Evolutionary conservation across 2,113 vertebrate species (phyloP), one percentile per base, ranked within the genome.

Genomic region (Rostratula benghalensis): DNA sequence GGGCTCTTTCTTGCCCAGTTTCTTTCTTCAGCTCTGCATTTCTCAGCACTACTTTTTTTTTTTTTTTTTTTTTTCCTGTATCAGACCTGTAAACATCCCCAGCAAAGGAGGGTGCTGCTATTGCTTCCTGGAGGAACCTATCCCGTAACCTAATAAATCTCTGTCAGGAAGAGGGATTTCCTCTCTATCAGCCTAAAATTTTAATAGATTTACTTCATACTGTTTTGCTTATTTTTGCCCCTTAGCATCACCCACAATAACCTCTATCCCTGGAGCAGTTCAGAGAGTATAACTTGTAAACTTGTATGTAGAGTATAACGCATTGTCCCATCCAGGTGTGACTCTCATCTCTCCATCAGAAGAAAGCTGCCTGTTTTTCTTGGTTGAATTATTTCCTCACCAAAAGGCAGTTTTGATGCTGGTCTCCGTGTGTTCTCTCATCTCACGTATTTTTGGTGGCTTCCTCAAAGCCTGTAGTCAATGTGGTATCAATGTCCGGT

Each of bases 351-450:
- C 20, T 73, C 59, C 15, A 3, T 5, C 0, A 13, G 14, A 50
- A 39, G 12, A 63, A 19, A 20, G 10, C 8, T 24, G 30, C 8
- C 0, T 30, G 7, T 68, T 83, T 83, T 53, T 51, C 21, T 31
- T 3, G 8, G 21, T 23, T 21, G 23, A 81, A 15, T 43, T 43
- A 3, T n/a, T 84, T 70, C 13, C 41, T 54, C n/a, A 37, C 12
- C 5, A 1, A 21, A 60, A 94, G 41, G 6, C 0, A 0, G 5
- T 3, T 83, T 46, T 48, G 11, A 31, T n/a, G 35, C 20, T 16
- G 3, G 10, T 43, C 18, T 79, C 28, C 7, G 11, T 22, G 12
- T 6, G 10, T 37, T 45, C 46, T 80, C 59, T 48, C 24, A 7
- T 59, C 41, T 81, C 37, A 21, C 2, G 0, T 7, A 13, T 17